Evolutionary conservation across 2,888 invertebrate genomes (phyloP), one percentile per base, ranked within the genome.

Genomic region (Orchesella flavescens): DNA sequence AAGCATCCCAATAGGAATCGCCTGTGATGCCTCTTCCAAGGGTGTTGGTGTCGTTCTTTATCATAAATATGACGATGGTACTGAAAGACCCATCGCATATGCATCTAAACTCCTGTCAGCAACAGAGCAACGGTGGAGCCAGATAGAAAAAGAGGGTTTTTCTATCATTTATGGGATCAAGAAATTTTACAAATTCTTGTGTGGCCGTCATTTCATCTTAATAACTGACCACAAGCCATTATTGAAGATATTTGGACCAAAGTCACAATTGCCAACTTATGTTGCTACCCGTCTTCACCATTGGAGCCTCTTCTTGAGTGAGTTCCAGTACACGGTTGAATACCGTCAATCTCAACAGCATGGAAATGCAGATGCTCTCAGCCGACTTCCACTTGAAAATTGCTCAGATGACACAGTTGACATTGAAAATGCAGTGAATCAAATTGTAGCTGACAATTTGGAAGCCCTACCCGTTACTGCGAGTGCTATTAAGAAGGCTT

Each of bases 1-100:
- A 43, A 82, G 86, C 1, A 87, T 87, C n/a, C 85, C 84, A 21
- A 34, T 90, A 90, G 87, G 88, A 66, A 86, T 90, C 0, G 86
- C 89, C 43, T 89, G 89, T 3, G 90, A 90, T 81, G 90, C 89
- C 13, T 89, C 89, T 46, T 89, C 89, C 5, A 15, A n/a, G 4
- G 84, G 83, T 2, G 55, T 89, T 12, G 89, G 89, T 7, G 89
- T 87, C 1, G 89, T 90, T 3, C 74, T 90, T 13, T 87, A 88
- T 15, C 90, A 90, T 79, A 79, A 82, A 4, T 75, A 86, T 21
- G 10, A 79, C 0, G 84, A 84, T 43, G 89, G 86, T 0, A 86
- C 86, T 34, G 84, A 85, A 55, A 65, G 74, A 7, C 83, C 82
- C 4, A 82, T 86, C 5, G 69, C 66, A 0, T 78, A 17, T 24